Evolutionary conservation across 2,113 vertebrate genomes (phyloP), one percentile per base, ranked within the genome.

Genomic region (Urocolius indicus): DNA sequence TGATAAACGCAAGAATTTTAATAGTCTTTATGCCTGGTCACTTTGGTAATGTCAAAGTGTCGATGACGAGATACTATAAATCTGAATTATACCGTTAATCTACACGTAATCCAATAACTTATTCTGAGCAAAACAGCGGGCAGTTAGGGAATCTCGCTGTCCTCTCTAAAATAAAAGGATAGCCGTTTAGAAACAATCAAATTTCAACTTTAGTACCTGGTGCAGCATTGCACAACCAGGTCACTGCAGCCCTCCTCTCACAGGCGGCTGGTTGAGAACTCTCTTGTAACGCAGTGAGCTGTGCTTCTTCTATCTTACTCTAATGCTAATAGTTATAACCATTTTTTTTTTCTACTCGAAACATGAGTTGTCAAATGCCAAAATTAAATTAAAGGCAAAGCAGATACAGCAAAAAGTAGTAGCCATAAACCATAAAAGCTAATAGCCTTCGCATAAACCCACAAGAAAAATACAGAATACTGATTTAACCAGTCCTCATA

Each of bases 191-290:
- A 72, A 81, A 34, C 17, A 45, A 58, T 16, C 38, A 4, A 19
- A 74, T 57, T 80, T 85, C 34, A 18, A 63, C 22, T 22, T 22
- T 6, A 55, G 38, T 72, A 27, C 12, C n/a, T 45, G 4, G 34
- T 3, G 32, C 2, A 0, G 29, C 46, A 4, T 5, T 16, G 36
- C 43, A n/a, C 55, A 61, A 6, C 6, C 24, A 16, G 2, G 16
- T 63, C 11, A 0, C 2, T 26, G 55, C 34, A 68, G 62, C 45
- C 1, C 3, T 32, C 5, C 2, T 15, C 55, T 24, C 48, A 10
- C 43, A 12, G 48, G 2, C 13, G 18, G 32, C 26, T 16, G 46
- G 27, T 27, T 10, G 49, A 49, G 76, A 54, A 51, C 34, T 58
- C 38, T 16, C 76, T 6, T 27, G 13, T 14, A n/a, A 46, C 4